Percentiles rank a stretch among this genome's conserved stretches.
Evolutionary conservation across 2,888 invertebrate genomes (phyloP).

Genomic region (Cyrtodaria siliqua): DNA sequence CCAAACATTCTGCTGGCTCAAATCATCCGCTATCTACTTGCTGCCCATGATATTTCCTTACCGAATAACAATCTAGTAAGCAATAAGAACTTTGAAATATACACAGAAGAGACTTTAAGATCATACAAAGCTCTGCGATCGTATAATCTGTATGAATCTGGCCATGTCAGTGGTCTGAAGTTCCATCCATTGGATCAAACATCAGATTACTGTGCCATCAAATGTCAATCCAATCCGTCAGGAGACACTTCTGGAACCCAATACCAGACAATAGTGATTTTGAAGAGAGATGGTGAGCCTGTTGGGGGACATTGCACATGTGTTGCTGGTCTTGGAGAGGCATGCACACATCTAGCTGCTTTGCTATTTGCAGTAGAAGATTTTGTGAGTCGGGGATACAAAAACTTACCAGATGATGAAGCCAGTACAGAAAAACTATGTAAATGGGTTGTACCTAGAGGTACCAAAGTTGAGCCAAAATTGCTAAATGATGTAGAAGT

Average conservation of each 20-base stretch:
- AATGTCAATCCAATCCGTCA: conserved; percentile 22
- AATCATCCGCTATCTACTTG: conserved; percentile 13
- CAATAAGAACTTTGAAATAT: background rate
- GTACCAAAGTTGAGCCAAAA: conserved; percentile 8
- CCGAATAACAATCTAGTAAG: too few species aligned
- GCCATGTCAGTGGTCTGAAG: conserved; percentile 9
- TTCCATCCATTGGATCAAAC: background rate
- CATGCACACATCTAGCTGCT: conserved; percentile 30
- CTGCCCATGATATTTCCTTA: conserved; percentile 31
- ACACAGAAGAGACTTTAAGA: conserved; percentile 8
- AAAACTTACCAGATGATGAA: conserved; percentile 9
- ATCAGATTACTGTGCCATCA: conserved; percentile 7
- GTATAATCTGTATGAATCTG: conserved; percentile 26
- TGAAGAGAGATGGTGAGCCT: conserved; percentile 14
- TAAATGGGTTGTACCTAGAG: conserved; percentile 28
- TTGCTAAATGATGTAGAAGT: background rate
- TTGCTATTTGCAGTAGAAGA: conserved; percentile 26
- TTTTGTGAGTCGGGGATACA: conserved; percentile 23
- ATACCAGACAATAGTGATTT: conserved; percentile 15
- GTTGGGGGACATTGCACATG: conserved; percentile 30
- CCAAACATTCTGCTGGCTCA: conserved; percentile 1
- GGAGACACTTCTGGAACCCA: conserved; percentile 24
- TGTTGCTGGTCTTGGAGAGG: conserved; percentile 26
- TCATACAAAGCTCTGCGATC: conserved; percentile 23
- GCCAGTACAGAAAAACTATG: conserved; percentile 24